Evolutionary conservation across 2,888 invertebrate species (phyloP).

Genomic region (Spodoptera exigua): DNA sequence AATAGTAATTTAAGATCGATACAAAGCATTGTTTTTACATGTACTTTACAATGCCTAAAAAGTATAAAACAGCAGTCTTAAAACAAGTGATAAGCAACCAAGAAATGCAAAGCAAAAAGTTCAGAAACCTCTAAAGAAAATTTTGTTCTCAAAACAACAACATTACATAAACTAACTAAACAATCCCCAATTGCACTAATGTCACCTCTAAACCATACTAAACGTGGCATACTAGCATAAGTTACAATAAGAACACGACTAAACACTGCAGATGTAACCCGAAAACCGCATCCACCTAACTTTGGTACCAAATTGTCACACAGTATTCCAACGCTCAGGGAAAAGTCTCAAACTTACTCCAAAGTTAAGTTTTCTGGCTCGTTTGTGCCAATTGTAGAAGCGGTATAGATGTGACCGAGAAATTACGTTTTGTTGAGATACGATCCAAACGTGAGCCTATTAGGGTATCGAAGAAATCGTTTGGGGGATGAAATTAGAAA

Average conservation of each 20-base stretch:
- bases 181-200: constrained; percentile 14
- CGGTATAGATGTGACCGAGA: constrained; percentile 60
- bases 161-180: neutral
- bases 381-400: constrained; percentile 72
- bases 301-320: constrained; percentile 67
- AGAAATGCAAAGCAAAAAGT: no score
- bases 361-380: constrained; percentile 69
- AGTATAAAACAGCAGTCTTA: no score
- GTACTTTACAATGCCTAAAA: neutral
- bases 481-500: constrained; percentile 13
- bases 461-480: constrained; percentile 35
- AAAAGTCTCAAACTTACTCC: constrained; percentile 66
- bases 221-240: constrained; percentile 39
- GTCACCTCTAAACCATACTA: constrained; percentile 28
- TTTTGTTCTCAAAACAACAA: neutral
- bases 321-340: constrained; percentile 50
- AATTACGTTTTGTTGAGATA: constrained; percentile 67
- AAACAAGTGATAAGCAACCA: no score
- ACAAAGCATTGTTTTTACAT: neutral
- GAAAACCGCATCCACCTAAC: constrained; percentile 65
- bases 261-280: constrained; percentile 57
- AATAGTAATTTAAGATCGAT: no score
- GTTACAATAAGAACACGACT: constrained; percentile 47
- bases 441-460: constrained; percentile 51
- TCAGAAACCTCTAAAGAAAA: neutral